Conservation (phyloP, 2,797 vertebrate genomes). For the Oreochromis mossambicus region DNA sequence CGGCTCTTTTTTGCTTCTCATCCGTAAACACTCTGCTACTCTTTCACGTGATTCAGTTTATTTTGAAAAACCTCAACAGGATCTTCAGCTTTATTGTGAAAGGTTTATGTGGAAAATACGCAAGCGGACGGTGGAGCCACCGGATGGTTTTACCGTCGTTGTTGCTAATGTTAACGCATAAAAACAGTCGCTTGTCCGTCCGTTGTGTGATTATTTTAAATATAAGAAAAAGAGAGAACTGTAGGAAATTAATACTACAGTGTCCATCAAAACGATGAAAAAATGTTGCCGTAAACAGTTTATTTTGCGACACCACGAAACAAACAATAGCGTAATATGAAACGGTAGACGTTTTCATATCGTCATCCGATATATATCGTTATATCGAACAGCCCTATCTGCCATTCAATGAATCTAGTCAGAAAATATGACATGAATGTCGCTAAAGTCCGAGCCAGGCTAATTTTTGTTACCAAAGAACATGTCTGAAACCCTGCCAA, state of each 20-base stretch:
- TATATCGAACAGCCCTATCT: background rate
- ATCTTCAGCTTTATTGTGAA: background rate
- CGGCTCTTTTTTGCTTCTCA: background rate
- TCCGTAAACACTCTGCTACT: background rate
- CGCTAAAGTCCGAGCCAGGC: background rate
- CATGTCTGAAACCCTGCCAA: conserved; percentile 43
- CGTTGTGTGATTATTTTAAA: background rate
- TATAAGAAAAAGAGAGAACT: background rate
- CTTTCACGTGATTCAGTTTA: background rate
- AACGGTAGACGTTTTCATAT: background rate
- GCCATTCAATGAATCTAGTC: conserved; percentile 36
- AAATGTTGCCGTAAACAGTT: background rate
- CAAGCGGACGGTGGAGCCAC: rapidly evolving
- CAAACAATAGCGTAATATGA: background rate
- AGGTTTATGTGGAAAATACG: background rate
- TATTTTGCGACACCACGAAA: background rate
- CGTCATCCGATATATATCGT: background rate
- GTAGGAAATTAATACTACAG: background rate
- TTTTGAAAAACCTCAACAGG: background rate
- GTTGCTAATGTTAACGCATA: background rate
- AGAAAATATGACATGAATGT: conserved; percentile 20
- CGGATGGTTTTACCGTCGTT: rapidly evolving
- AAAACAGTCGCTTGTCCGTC: background rate
- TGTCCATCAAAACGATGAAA: background rate
- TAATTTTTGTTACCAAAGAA: conserved; percentile 23